Evolutionary conservation across 2,113 vertebrate genomes (phyloP).

Genomic region (Agapornis roseicollis): DNA sequence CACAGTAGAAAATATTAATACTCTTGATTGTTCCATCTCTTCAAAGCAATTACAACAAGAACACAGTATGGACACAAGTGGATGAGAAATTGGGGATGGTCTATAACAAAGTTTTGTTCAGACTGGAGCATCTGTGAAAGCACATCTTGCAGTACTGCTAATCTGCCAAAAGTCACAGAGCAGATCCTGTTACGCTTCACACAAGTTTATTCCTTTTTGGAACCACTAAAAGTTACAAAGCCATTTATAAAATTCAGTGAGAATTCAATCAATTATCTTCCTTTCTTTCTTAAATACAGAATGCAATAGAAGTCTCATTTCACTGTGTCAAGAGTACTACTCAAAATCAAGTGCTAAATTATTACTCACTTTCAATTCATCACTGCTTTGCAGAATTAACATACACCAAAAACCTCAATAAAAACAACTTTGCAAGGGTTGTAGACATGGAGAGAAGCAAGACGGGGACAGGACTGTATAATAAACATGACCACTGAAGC

Average conservation of each 20-base stretch:
- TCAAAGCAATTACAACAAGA: background rate
- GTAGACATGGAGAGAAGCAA: background rate
- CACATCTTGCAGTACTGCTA: background rate
- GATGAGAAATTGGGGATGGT: background rate
- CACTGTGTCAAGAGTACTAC: conserved; percentile 15
- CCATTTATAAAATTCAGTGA: conserved; percentile 3
- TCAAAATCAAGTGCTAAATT: conserved; percentile 51
- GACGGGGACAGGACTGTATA: background rate
- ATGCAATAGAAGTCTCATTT: conserved; percentile 1
- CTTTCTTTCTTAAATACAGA: conserved; percentile 45
- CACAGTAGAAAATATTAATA: background rate
- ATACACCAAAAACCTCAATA: background rate
- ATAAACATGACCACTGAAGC: background rate
- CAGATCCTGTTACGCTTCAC: background rate
- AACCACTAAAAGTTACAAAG: background rate
- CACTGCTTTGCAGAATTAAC: conserved; percentile 15
- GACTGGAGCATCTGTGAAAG: background rate
- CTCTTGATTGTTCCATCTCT: background rate
- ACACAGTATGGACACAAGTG: background rate
- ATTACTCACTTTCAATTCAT: conserved; percentile 46
- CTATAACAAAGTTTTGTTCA: background rate
- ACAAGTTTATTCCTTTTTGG: background rate
- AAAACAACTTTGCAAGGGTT: background rate
- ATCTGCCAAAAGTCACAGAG: background rate
- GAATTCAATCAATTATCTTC: conserved; percentile 4